Evolutionary conservation across 2,888 invertebrate species (phyloP), one percentile per base, ranked within the genome.

Genomic region (Dynastes hyllus): DNA sequence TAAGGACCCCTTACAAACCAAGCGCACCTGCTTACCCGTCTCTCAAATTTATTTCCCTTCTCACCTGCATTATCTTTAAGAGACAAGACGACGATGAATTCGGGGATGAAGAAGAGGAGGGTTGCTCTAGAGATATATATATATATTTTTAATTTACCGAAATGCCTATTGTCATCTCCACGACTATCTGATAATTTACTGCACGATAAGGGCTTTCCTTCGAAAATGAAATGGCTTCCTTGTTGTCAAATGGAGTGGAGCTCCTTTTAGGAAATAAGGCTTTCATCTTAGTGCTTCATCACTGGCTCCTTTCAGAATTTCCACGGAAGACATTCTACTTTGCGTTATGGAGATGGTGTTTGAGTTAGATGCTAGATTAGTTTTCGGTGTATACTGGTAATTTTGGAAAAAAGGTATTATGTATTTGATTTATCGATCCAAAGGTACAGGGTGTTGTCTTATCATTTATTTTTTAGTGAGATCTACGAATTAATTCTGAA

Each of bases 101-200:
- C 8, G 9, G 9, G 45, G 45, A 45, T 6, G n/a, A 55, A 55
- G 55, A 2, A 55, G 22, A 13, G 16, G 55, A n/a, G n/a, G 55
- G 13, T 55, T n/a, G 6, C 55, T 3, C 0, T 1, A 13, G 6
- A 16, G 13, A 55, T 16, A n/a, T 55, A 22, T 22, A n/a, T n/a
- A 22, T 22, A 22, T 16, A 2, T 55, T 55, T 55, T 55, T 22
- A 16, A 55, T 16, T 55, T 55, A 5, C 16, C 55, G n/a, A 55
- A 55, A 55, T 55, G 55, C 55, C 55, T 55, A 55, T 55, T 55
- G 55, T 55, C 55, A 55, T 55, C 55, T 22, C 6, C 55, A 11
- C 45, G 8, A 11, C 13, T 55, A 55, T 55, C 55, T 55, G 6
- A 6, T 55, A 55, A 55, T 55, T 55, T 55, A 13, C 22, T 8